A percentile compares a stretch with the other conserved stretches of the same genome.
These are phyloP conservation scores for Nesidiocoris tenuis DNA, from an alignment of 2,888 invertebrate species.

Conservation along the genomic window DNA sequence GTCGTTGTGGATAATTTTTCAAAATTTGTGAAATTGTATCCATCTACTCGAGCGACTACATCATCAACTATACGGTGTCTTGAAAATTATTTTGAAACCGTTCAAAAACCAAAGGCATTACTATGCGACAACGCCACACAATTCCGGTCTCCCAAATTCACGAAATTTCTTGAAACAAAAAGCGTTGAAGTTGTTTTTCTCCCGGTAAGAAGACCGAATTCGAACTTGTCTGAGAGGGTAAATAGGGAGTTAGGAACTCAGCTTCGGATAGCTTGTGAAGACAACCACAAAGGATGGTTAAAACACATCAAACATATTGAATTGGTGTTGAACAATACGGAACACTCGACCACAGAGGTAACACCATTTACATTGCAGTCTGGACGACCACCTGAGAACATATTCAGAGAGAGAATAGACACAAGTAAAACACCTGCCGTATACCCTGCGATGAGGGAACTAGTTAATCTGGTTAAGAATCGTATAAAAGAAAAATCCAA, in stretches of 20 bases:
- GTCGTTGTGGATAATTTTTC: constrained; percentile 5
- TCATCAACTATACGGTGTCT: not conserved
- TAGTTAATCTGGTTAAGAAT: not conserved
- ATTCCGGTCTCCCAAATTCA: not conserved
- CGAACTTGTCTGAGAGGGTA: constrained; percentile 1
- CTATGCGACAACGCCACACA: constrained; percentile 5
- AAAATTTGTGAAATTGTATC: not conserved
- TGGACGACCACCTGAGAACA: not conserved
- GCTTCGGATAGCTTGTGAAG: not conserved
- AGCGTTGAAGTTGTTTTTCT: not conserved
- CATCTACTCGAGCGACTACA: not conserved
- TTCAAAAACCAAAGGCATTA: not conserved
- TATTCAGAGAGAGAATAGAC: not conserved
- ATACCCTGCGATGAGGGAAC: not conserved
- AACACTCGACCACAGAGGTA: not conserved
- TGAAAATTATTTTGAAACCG: not conserved
- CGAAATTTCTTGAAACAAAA: not conserved
- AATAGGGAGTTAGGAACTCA: not conserved
- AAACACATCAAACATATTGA: not conserved
- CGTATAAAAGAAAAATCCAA: not conserved
- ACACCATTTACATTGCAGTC: not conserved
- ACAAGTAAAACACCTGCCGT: not conserved
- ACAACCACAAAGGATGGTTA: not conserved
- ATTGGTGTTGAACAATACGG: not conserved
- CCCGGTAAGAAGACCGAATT: not conserved